Percentiles rank a stretch among this genome's conserved stretches.
phyloP scores from a whole-genome alignment of 2,888 invertebrate genomes.

The Linhomoeus sp. region DNA sequence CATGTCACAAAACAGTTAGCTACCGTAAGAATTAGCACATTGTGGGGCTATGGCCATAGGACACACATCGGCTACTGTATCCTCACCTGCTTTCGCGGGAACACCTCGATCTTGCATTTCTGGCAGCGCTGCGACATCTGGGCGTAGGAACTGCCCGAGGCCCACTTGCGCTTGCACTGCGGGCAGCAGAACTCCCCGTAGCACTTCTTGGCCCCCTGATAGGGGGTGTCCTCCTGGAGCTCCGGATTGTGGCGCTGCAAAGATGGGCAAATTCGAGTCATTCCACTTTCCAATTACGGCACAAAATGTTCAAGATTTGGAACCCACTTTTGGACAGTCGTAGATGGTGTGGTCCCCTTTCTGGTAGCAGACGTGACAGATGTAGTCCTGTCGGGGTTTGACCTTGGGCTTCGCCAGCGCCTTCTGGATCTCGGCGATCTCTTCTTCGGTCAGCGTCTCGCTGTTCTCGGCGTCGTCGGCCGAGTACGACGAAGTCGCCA shows the following conservation, averaged over 20 bases:
- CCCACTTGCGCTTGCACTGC: constrained; percentile 16
- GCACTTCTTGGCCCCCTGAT: constrained; percentile 26
- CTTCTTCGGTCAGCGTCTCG: too few species aligned
- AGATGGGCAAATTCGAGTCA: not conserved
- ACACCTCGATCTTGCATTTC: constrained; percentile 24
- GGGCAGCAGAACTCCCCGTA: constrained; percentile 22
- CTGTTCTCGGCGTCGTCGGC: too few species aligned
- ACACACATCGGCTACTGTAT: not conserved
- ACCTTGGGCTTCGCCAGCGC: too few species aligned
- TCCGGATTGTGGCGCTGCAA: constrained; percentile 23
- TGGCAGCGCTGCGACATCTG: constrained; percentile 25
- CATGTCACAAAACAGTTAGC: too few species aligned
- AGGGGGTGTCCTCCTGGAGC: constrained; percentile 24
- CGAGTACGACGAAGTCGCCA: too few species aligned
- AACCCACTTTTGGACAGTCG: constrained; percentile 18
- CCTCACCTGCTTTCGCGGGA: constrained; percentile 24
- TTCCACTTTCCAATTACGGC: too few species aligned
- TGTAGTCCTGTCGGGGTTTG: constrained; percentile 10
- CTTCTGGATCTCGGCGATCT: too few species aligned
- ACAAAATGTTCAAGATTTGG: not conserved
- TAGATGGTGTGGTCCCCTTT: constrained; percentile 20
- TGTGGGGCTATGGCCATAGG: not conserved
- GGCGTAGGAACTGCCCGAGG: constrained; percentile 22
- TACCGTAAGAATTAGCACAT: not conserved
- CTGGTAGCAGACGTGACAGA: constrained; percentile 24